Conservation (phyloP, 2,888 invertebrate genomes). For the Geotrupes spiniger region DNA sequence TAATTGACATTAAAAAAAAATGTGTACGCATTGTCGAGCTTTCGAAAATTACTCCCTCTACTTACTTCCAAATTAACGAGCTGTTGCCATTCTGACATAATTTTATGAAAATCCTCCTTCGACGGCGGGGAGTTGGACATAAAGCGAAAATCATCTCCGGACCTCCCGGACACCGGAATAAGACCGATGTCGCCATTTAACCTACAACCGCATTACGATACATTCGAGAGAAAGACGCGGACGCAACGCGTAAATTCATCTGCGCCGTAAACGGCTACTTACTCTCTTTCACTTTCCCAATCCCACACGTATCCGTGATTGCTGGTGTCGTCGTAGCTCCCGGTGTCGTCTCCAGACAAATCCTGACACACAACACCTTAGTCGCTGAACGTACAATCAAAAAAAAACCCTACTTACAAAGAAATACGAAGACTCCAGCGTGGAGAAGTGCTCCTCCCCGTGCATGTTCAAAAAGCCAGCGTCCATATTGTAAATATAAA, state of each 20-base stretch:
- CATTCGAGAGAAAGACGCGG: conserved; percentile 4
- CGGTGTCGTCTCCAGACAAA: conserved; percentile 17
- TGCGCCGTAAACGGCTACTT: conserved; percentile 33
- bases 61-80: conserved; percentile 51
- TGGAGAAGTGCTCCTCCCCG: conserved; percentile 53
- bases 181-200: conserved; percentile 50
- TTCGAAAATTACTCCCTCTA: no score
- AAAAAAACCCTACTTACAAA: conserved; percentile 21
- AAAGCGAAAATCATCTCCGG: conserved; percentile 34
- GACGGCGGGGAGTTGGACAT: conserved; percentile 38
- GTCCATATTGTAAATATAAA: conserved; percentile 46
- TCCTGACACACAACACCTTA: not conserved
- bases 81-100: conserved; percentile 55
- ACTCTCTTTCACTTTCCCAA: conserved; percentile 46
- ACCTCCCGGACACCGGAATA: conserved; percentile 46
- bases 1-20: no score
- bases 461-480: conserved; percentile 52
- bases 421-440: conserved; percentile 30
- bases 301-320: conserved; percentile 29
- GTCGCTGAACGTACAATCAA: not conserved
- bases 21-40: no score
- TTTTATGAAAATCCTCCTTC: conserved; percentile 53
- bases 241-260: no score
- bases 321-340: conserved; percentile 11
- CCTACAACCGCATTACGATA: conserved; percentile 31